These are phyloP conservation scores for Spodoptera littoralis DNA, from an alignment of 2,888 invertebrate species.

Conservation along the genomic window DNA sequence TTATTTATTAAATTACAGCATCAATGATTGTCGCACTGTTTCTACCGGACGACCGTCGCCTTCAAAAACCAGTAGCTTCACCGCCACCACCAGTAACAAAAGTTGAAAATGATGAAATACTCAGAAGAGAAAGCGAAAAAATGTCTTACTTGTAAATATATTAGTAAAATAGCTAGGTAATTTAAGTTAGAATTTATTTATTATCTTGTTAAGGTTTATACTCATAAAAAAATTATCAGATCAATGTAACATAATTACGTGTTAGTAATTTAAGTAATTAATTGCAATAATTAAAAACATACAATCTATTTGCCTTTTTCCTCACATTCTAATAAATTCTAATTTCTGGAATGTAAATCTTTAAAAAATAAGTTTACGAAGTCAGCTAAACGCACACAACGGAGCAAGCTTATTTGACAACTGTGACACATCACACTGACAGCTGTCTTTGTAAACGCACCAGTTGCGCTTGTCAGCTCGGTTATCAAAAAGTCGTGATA, in stretches of 20 bases:
- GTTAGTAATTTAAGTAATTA: too few species aligned
- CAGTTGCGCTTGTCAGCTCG: constrained; percentile 36
- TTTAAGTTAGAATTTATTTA: too few species aligned
- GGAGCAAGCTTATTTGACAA: constrained; percentile 2
- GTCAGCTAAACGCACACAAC: constrained; percentile 3
- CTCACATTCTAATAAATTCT: too few species aligned
- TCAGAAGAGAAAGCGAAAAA: constrained; percentile 13
- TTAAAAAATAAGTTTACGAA: constrained; percentile 30
- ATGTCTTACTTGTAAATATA: too few species aligned
- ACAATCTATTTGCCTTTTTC: too few species aligned
- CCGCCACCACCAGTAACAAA: constrained; percentile 27
- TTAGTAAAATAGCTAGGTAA: too few species aligned
- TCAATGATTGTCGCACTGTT: constrained; percentile 70
- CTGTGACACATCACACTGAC: background rate
- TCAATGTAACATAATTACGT: too few species aligned
- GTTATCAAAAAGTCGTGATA: constrained; percentile 54
- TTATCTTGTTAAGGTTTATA: too few species aligned
- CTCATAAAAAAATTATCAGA: too few species aligned
- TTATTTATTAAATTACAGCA: constrained; percentile 25
- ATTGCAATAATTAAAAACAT: too few species aligned
- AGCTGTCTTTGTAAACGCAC: constrained; percentile 29
- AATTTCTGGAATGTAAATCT: too few species aligned
- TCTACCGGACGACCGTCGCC: constrained; percentile 69
- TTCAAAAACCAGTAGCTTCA: constrained; percentile 22
- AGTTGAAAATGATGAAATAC: constrained; percentile 18